A percentile compares a stretch with the other conserved stretches of the same genome.
Evolutionary conservation across 2,797 vertebrate genomes (phyloP).

Genomic region (Erethizon dorsatum): DNA sequence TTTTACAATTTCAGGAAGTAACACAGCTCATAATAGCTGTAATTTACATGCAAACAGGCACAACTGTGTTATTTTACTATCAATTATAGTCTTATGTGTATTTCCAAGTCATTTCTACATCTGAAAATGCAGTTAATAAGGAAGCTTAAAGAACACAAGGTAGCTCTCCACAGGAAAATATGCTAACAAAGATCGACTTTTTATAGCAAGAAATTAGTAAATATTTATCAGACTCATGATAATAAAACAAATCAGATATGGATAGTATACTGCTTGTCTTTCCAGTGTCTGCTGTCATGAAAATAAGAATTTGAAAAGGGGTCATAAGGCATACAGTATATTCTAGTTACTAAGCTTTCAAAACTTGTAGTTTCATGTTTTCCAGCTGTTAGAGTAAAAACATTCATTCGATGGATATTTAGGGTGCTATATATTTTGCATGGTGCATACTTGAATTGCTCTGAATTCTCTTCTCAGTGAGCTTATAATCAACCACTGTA

Average conservation of each 20-base stretch:
- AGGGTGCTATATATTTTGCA: not conserved
- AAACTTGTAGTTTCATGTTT: not conserved
- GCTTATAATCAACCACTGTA: not conserved
- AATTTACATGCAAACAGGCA: conserved; percentile 69
- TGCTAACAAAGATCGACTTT: not conserved
- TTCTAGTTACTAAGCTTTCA: not conserved
- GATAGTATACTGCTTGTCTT: not conserved
- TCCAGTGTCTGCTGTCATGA: not conserved
- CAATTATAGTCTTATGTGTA: conserved; percentile 52
- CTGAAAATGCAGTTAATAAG: conserved; percentile 71
- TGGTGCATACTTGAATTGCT: not conserved
- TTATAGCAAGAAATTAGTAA: not conserved
- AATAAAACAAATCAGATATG: not conserved
- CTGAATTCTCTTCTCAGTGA: rapidly evolving
- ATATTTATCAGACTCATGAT: conserved; percentile 42
- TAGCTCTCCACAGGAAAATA: conserved; percentile 5
- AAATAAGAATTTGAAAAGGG: not conserved
- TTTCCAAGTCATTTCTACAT: conserved; percentile 61
- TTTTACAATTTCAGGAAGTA: conserved; percentile 82
- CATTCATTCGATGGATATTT: not conserved
- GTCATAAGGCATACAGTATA: not conserved
- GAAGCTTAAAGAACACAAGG: conserved; percentile 44
- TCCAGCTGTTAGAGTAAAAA: not conserved
- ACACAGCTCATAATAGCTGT: conserved; percentile 72
- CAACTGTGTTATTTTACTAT: conserved; percentile 76